Evolutionary conservation across 1,140 invertebrate genomes (phyloP), one percentile per base, ranked within the genome.

Genomic region (Aradophagus sp.): DNA sequence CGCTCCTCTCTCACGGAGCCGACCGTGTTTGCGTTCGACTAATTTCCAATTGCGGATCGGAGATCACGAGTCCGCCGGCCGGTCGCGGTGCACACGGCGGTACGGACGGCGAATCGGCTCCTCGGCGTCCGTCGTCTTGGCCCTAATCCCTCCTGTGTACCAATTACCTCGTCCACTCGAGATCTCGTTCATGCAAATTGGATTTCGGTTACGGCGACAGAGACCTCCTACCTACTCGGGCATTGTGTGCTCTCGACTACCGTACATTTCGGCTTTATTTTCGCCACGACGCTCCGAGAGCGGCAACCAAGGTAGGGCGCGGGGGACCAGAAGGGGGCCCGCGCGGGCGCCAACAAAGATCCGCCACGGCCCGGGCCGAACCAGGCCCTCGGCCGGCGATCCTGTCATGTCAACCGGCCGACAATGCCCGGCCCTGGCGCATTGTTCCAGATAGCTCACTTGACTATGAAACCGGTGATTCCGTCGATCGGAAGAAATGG

Each of bases 171-270:
- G 77, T 82, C 75, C 76, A 77, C 74, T 74, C 73, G 75, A 67
- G 69, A 73, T 69, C 76, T 78, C 67, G 79, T 79, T 79, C 75
- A 81, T 82, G 80, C 80, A 81, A 81, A 82, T 82, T 82, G 78
- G 79, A 78, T 79, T 75, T 82, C 71, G 79, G 77, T 80, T 68
- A 39, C 71, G 31, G 73, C 59, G 73, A 75, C 70, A 63, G 42
- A 66, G 63, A 56, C 55, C 55, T 66, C 59, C 59, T 66, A 62
- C 61, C 32, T 59, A 59, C 34, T 42, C 42, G 8, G 50, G 48
- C 47, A 66, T 72, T 72, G 69, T 72, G 55, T 44, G 36, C 31
- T n/a, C 16, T 31, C 52, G 53, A 59, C 55, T 59, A 61, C 69
- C 58, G 45, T 65, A 50, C 62, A 52, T 59, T 45, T 42, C 45